A percentile compares a stretch with the other conserved stretches of the same genome.
Evolutionary conservation across 2,797 vertebrate species (phyloP).

Genomic region (Rhincodon typus): DNA sequence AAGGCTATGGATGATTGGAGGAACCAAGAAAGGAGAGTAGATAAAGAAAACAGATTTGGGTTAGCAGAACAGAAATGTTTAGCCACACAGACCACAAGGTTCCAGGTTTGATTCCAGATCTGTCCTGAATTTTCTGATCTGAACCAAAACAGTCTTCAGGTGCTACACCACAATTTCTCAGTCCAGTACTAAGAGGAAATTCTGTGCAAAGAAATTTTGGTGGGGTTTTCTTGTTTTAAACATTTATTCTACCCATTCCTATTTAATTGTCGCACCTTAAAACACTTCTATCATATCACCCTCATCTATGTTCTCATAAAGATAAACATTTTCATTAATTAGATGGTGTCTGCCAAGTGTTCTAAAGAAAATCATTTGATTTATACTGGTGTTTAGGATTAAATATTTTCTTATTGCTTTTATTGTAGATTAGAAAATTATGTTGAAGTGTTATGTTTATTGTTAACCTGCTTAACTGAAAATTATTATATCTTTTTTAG

Average conservation of each 20-base stretch:
- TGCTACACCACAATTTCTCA: too few relatives aligned
- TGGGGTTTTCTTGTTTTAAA: background rate
- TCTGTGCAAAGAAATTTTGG: background rate
- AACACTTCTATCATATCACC: background rate
- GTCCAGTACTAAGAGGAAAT: background rate
- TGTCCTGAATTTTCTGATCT: background rate
- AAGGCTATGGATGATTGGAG: background rate
- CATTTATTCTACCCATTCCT: background rate
- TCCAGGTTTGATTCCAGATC: background rate
- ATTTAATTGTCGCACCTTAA: background rate
- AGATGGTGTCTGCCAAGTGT: background rate
- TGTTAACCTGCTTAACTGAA: background rate
- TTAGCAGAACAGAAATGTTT: background rate
- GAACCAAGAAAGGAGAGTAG: background rate
- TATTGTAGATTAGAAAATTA: background rate
- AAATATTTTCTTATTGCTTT: background rate
- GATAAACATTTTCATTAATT: background rate
- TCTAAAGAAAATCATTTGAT: background rate
- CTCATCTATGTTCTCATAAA: background rate
- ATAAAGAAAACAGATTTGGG: background rate
- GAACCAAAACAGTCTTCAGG: background rate
- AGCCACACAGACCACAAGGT: background rate
- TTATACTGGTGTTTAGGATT: background rate
- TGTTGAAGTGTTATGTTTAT: background rate
- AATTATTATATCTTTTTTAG: conserved; percentile 57